Conservation (phyloP, 2,888 invertebrate genomes). For the Rutpela maculata region DNA sequence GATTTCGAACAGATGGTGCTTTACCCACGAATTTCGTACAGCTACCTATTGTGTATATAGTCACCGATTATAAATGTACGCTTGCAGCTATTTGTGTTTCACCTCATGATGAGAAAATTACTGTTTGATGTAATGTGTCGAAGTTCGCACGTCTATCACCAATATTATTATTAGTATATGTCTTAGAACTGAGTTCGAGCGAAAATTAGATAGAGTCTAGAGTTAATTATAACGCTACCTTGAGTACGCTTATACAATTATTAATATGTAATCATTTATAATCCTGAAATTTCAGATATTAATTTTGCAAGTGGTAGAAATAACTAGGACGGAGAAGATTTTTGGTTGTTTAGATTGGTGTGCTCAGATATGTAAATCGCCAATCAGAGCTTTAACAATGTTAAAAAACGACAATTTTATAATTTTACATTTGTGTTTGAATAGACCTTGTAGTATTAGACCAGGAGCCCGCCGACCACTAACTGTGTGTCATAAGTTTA, state of each 20-base stretch:
- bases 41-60: constrained; percentile 24
- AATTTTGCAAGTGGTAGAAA: no score
- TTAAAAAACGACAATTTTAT: no score
- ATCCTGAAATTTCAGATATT: no score
- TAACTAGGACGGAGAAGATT: no score
- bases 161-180: constrained; percentile 9
- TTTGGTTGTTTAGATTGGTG: no score
- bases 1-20: constrained; percentile 41
- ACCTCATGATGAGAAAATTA: constrained; percentile 39
- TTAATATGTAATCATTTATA: no score
- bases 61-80: constrained; percentile 30
- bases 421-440: no score
- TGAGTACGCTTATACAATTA: not conserved
- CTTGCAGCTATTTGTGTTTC: constrained; percentile 40
- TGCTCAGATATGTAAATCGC: no score
- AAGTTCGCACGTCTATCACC: constrained; percentile 20
- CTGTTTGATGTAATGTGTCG: constrained; percentile 31
- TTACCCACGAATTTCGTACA: constrained; percentile 36
- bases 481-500: no score
- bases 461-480: no score
- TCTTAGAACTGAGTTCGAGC: not conserved
- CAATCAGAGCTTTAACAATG: no score
- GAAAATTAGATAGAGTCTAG: not conserved
- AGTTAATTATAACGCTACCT: not conserved
- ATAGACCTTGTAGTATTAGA: no score